Evolutionary conservation across 2,888 invertebrate species (phyloP).

Genomic region (Sinohyriopsis cumingii): DNA sequence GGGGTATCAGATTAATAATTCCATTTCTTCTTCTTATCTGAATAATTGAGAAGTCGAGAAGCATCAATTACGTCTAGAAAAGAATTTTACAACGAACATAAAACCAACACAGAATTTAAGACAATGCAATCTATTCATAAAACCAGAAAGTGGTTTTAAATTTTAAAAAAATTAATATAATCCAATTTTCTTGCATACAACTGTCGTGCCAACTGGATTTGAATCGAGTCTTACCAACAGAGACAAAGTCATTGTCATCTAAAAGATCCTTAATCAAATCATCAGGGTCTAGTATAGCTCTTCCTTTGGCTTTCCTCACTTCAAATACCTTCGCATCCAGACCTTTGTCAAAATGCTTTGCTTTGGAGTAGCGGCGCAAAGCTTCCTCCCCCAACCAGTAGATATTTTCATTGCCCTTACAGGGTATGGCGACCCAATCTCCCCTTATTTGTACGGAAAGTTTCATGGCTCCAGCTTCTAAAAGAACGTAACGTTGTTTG

Average conservation of each 20-base stretch:
- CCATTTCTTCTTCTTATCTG: no score
- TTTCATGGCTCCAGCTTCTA: slow-evolving; percentile 72
- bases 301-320: slow-evolving; percentile 77
- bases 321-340: slow-evolving; percentile 70
- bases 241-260: slow-evolving; percentile 78
- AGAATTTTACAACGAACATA: no score
- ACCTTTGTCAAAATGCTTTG: slow-evolving; percentile 53
- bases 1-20: no score
- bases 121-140: no score
- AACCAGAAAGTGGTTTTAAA: no score
- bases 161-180: no score
- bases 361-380: slow-evolving; percentile 73
- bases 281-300: slow-evolving; percentile 77
- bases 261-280: slow-evolving; percentile 76
- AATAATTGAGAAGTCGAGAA: no score
- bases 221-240: slow-evolving; percentile 73
- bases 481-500: no score
- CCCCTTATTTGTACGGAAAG: slow-evolving; percentile 76
- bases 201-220: no score
- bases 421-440: slow-evolving; percentile 77
- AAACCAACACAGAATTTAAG: no score
- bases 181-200: no score
- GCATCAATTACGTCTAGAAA: no score
- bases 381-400: slow-evolving; percentile 76
- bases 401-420: slow-evolving; percentile 73